Conservation (phyloP, 2,113 vertebrate species). For the Nycticorax nycticorax region DNA sequence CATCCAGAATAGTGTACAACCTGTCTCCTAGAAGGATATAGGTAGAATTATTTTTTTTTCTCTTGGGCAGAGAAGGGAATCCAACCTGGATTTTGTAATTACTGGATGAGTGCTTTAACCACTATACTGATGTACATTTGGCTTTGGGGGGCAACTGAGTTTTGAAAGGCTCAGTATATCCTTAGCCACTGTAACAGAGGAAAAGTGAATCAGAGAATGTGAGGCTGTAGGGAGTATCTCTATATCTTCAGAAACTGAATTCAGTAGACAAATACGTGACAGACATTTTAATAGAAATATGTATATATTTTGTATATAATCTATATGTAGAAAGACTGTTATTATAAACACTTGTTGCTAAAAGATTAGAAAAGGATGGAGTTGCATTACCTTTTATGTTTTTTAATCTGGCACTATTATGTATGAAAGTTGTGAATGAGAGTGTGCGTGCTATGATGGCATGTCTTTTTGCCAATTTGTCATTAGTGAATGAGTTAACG, state of each 20-base stretch:
- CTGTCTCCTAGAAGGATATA: background rate
- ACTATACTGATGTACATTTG: background rate
- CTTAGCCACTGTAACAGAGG: background rate
- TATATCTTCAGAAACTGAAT: background rate
- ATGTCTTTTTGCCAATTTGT: background rate
- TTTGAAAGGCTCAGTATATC: background rate
- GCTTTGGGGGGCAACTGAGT: background rate
- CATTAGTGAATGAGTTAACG: background rate
- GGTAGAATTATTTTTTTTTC: background rate
- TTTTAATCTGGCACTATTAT: no score
- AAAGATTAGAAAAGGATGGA: background rate
- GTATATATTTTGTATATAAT: rapidly evolving
- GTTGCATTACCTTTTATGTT: background rate
- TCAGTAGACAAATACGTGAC: background rate
- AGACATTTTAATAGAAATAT: background rate
- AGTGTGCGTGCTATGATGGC: rapidly evolving
- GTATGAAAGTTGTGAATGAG: background rate
- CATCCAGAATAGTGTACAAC: background rate
- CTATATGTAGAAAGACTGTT: rapidly evolving
- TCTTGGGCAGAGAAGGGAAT: background rate
- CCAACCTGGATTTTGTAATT: background rate
- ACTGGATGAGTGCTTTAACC: background rate
- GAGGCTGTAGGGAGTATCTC: background rate
- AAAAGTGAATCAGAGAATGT: background rate
- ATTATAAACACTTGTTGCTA: background rate